phyloP scores from a whole-genome alignment of 2,888 invertebrate species.

The Cyclophora punctaria region DNA sequence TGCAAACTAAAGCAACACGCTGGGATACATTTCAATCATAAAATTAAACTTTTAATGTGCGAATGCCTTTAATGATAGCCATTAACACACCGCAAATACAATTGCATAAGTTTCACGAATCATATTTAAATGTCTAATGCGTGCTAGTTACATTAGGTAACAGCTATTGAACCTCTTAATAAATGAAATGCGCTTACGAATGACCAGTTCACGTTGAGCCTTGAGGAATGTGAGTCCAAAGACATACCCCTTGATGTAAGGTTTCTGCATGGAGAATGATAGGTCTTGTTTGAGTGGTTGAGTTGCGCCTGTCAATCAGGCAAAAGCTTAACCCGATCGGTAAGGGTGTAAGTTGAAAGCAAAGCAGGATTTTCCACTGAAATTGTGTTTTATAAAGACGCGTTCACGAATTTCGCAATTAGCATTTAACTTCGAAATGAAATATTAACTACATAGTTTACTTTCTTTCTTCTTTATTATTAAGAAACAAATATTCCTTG shows the following conservation, averaged over 20 bases:
- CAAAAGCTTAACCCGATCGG: conserved; percentile 39
- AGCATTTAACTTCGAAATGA: too few species aligned
- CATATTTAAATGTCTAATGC: conserved; percentile 60
- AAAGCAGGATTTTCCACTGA: too few species aligned
- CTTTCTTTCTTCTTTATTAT: too few species aligned
- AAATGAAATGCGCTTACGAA: conserved; percentile 46
- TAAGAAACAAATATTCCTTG: too few species aligned
- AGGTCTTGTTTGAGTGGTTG: conserved; percentile 39
- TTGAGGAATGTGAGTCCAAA: conserved; percentile 7
- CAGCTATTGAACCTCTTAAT: conserved; percentile 52
- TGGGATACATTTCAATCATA: conserved; percentile 18
- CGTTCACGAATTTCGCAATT: too few species aligned
- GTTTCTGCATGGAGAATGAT: conserved; percentile 6
- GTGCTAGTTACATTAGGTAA: conserved; percentile 51
- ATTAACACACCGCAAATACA: conserved; percentile 34
- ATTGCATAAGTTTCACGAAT: conserved; percentile 61
- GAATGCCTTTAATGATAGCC: conserved; percentile 36
- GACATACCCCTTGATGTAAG: conserved; percentile 4
- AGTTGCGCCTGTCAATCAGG: conserved; percentile 60
- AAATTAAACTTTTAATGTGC: conserved; percentile 16
- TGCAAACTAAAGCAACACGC: conserved; percentile 19
- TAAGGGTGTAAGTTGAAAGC: conserved; percentile 30
- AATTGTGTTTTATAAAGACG: too few species aligned
- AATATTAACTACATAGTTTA: too few species aligned
- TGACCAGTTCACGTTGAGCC: conserved; percentile 33